phyloP scores from a whole-genome alignment of 2,797 vertebrate species.

The Sebastes minor region DNA sequence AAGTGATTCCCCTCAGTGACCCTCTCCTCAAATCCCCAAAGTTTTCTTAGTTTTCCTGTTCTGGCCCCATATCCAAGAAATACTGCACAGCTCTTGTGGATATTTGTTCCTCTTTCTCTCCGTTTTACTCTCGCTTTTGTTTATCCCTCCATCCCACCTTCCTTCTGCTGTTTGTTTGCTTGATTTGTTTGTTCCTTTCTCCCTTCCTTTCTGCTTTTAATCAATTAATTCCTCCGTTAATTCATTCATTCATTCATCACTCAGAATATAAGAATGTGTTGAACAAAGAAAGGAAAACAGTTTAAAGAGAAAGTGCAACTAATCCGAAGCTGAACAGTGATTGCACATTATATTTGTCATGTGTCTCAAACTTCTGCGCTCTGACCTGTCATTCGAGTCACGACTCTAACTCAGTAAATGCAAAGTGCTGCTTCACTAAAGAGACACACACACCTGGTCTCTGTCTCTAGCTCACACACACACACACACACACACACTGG shows the following conservation, averaged over 20 bases:
- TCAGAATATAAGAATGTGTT: neutral
- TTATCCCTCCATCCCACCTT: neutral
- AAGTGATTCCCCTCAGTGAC: constrained; percentile 9
- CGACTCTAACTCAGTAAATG: constrained; percentile 19
- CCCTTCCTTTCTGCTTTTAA: neutral
- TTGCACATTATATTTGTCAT: neutral
- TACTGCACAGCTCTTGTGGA: neutral
- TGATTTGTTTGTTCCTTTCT: neutral
- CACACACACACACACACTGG: constrained; percentile 20
- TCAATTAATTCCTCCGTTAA: neutral
- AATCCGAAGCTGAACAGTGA: neutral
- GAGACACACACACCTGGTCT: neutral
- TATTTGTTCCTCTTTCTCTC: neutral
- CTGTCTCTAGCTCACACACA: constrained; percentile 8
- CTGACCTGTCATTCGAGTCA: constrained; percentile 44
- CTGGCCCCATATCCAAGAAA: neutral
- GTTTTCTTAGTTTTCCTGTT: neutral
- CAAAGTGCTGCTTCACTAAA: constrained; percentile 20
- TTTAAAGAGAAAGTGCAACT: neutral
- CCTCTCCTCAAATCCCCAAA: neutral
- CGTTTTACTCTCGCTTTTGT: neutral
- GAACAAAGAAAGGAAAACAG: neutral
- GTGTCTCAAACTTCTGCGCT: neutral
- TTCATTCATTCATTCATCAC: neutral
- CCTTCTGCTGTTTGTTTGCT: neutral